These are phyloP conservation scores for Scolopax bukidnonensis DNA, from an alignment of 2,797 vertebrate genomes.

Conservation along the genomic window DNA sequence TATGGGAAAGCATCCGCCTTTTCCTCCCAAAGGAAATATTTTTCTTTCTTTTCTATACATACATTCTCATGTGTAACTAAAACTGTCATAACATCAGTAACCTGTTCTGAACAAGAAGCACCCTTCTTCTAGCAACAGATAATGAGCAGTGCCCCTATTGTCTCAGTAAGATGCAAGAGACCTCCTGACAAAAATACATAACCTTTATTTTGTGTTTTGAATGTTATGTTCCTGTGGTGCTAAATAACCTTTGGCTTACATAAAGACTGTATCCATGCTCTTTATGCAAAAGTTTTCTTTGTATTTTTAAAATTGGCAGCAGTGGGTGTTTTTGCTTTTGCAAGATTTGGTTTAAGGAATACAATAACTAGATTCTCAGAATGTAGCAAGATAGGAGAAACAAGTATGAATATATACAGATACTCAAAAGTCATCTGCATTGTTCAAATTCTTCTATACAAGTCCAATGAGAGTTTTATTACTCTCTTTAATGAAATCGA, in stretches of 20 bases:
- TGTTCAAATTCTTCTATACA: neutral
- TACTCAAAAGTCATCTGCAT: neutral
- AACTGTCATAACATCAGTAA: neutral
- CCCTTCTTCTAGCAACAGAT: neutral
- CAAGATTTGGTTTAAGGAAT: neutral
- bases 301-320: slow-evolving; percentile 16
- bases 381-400: neutral
- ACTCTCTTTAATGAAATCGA: neutral
- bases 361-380: neutral
- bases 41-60: neutral
- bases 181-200: neutral
- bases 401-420: neutral
- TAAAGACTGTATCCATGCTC: neutral
- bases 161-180: neutral
- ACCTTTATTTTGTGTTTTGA: neutral
- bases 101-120: neutral
- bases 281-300: slow-evolving; percentile 24
- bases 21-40: neutral
- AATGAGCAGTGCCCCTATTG: neutral
- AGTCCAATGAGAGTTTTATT: neutral
- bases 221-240: neutral
- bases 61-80: neutral
- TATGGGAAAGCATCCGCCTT: neutral
- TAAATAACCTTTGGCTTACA: neutral
- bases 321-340: slow-evolving; percentile 12